Base-by-base conservation (phyloP, 2,888 invertebrate genomes). In the Drosophila quinaria region DNA sequence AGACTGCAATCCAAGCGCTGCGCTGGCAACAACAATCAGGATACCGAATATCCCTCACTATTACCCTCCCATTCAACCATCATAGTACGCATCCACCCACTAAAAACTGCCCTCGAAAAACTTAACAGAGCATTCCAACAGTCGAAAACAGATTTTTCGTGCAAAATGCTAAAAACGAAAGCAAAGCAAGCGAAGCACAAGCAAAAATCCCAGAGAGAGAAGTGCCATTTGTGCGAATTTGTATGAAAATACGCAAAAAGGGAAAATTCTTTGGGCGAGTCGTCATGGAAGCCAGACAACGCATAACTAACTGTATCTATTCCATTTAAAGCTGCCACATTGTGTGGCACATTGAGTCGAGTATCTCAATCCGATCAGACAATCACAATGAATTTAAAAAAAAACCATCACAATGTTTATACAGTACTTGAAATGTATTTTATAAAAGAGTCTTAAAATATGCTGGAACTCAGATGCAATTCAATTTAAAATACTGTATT, bases 141-240 rank as follows among this genome's bases (percentile, higher is more conserved):
- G 83, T 86, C 81, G 70, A 77, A 77, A 83, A 83, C 87, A 83
- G 83, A 81, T 83, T 84, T 51, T 81, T 61, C 49, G 61, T 59
- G 22, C 29, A 58, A 74, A 78, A 68, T 58, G 49, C 59, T 50
- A 13, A 55, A 65, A 70, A 64, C 46, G 44, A 47, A 61, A 49
- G 68, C 39, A 49, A 50, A 31, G 42, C 42, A 60, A 35, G 35
- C 35, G 13, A 13, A 35, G 37, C n/a, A 37, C n/a, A 37, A 37
- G 25, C 25, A 47, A 17, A 2, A 2, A 39, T 29, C 47, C 13
- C 44, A 29, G 37, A 61, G 42, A 46, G 25, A 25, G 6, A n/a
- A 31, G 15, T 46, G 44, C 19, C 17, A 52, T 49, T 54, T 54
- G 19, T 41, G 37, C 22, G 22, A 52, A 55, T 22, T 4, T 4